Conservation (phyloP, 2,888 invertebrate genomes). For the Tenthredo distinguenda region DNA sequence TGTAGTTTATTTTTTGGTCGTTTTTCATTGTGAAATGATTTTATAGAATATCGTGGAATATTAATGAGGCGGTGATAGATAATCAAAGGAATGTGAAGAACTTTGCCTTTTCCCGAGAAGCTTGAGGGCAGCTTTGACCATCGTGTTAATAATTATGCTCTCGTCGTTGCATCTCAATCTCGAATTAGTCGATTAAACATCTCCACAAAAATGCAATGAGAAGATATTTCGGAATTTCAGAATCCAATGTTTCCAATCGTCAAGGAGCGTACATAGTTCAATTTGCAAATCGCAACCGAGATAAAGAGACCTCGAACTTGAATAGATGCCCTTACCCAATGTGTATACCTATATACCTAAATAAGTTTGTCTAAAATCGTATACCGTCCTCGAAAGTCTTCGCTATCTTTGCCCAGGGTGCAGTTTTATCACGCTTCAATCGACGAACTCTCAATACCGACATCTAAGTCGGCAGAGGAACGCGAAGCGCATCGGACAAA, state of each 20-base stretch:
- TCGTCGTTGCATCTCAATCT: not conserved
- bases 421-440: not conserved
- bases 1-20: not conserved
- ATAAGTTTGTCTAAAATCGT: constrained; percentile 13
- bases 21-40: not conserved
- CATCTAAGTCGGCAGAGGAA: constrained; percentile 41
- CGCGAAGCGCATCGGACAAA: constrained; percentile 52
- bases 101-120: not conserved
- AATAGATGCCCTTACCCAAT: not conserved
- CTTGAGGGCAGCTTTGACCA: not conserved
- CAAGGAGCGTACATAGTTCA: not conserved
- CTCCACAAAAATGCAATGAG: not conserved
- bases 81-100: constrained; percentile 6
- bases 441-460: constrained; percentile 12
- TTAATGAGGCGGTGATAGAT: not conserved
- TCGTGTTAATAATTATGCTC: not conserved
- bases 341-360: not conserved
- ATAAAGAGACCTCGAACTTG: not conserved
- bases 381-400: constrained; percentile 34
- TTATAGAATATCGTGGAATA: not conserved
- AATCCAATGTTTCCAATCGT: not conserved
- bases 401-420: constrained; percentile 32
- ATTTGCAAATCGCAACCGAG: not conserved
- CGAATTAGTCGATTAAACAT: not conserved
- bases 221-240: not conserved